These are phyloP conservation scores for Euthynnus affinis DNA, from an alignment of 2,797 vertebrate genomes.

Conservation along the genomic window DNA sequence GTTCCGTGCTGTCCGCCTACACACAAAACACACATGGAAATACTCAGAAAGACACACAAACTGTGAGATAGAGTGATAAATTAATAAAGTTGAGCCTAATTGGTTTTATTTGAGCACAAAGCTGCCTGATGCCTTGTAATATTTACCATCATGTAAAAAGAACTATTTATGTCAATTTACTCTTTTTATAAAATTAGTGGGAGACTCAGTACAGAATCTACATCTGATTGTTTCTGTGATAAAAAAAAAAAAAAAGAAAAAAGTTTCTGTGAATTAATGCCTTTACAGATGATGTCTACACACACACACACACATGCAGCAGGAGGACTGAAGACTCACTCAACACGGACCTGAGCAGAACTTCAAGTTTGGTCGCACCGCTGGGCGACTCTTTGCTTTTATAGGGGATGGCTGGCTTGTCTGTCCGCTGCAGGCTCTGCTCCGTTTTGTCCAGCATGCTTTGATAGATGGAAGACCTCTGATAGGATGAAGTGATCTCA, in stretches of 20 bases:
- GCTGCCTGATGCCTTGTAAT: not conserved
- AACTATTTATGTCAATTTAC: constrained; percentile 6
- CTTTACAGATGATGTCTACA: not conserved
- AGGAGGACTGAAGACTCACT: not conserved
- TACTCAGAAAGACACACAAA: not conserved
- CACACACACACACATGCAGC: not conserved
- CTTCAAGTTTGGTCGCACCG: constrained; percentile 85
- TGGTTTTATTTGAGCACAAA: not conserved
- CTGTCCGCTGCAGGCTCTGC: constrained; percentile 79
- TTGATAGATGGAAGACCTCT: constrained; percentile 86
- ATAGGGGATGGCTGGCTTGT: constrained; percentile 89
- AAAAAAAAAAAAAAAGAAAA: fast-evolving
- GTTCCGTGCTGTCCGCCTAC: constrained; percentile 91
- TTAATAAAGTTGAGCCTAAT: not conserved
- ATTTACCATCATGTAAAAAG: not conserved
- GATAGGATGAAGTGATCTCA: constrained; percentile 89
- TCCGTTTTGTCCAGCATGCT: constrained; percentile 85
- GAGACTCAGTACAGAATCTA: not conserved
- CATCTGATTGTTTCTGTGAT: not conserved
- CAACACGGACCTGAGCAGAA: constrained; percentile 90
- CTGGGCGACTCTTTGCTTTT: constrained; percentile 93
- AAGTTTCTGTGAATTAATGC: not conserved
- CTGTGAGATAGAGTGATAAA: not conserved
- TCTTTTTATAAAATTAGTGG: not conserved
- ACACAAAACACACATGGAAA: constrained; percentile 42